These are phyloP conservation scores for Amyelois transitella DNA, from an alignment of 1,140 invertebrate genomes.

Conservation along the genomic window DNA sequence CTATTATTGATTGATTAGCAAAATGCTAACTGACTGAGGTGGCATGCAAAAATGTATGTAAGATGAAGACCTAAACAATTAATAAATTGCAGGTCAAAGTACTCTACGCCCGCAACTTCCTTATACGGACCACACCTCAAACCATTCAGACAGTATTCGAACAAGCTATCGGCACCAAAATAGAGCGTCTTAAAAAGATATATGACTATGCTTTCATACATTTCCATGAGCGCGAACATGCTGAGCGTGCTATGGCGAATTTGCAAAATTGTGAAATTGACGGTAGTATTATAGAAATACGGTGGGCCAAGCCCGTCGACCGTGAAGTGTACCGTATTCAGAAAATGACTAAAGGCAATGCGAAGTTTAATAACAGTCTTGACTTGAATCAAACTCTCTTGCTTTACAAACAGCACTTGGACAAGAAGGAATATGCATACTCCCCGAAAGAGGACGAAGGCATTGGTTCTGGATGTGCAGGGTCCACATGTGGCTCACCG, in stretches of 20 bases:
- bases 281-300: constrained; percentile 52
- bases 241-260: constrained; percentile 62
- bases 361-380: constrained; percentile 59
- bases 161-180: constrained; percentile 33
- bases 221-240: constrained; percentile 56
- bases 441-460: constrained; percentile 51
- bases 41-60: too few relatives aligned
- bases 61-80: not conserved
- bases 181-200: constrained; percentile 68
- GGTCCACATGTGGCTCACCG: constrained; percentile 39
- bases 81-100: constrained; percentile 69
- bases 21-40: too few relatives aligned
- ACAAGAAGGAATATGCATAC: constrained; percentile 48
- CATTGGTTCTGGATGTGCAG: constrained; percentile 45
- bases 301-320: constrained; percentile 63
- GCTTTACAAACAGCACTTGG: constrained; percentile 62
- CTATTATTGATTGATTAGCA: too few relatives aligned
- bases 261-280: constrained; percentile 61
- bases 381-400: constrained; percentile 53
- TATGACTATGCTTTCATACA: constrained; percentile 75
- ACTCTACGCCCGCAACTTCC: constrained; percentile 64
- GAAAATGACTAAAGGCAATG: constrained; percentile 58
- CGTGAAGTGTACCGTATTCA: constrained; percentile 57
- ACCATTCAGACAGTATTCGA: constrained; percentile 48
- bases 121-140: constrained; percentile 47